A percentile compares a stretch with the other conserved stretches of the same genome.
These are phyloP conservation scores for Nibea albiflora DNA, from an alignment of 2,113 vertebrate genomes.

Conservation along the genomic window DNA sequence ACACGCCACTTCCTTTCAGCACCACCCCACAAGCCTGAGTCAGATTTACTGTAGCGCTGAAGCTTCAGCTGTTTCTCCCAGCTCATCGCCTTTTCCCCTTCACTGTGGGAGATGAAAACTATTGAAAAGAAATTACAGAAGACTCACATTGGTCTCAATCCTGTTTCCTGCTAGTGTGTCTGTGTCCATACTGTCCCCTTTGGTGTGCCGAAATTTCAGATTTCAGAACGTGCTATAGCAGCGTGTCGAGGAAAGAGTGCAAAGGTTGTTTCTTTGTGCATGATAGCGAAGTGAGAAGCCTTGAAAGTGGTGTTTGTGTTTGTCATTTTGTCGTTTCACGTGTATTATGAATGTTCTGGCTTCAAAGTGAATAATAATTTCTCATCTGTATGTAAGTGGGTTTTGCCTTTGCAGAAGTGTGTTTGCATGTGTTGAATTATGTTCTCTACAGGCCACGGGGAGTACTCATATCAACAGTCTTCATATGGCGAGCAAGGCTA, in stretches of 20 bases:
- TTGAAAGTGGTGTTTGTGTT: slow-evolving; percentile 39
- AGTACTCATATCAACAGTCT: slow-evolving; percentile 94
- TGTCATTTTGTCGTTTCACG: slow-evolving; percentile 20
- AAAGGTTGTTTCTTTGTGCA: slow-evolving; percentile 28
- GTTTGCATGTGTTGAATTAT: slow-evolving; percentile 54
- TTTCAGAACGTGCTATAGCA: slow-evolving; percentile 49
- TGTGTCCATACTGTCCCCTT: slow-evolving; percentile 74
- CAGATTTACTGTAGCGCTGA: slow-evolving; percentile 48
- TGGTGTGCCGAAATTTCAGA: slow-evolving; percentile 82
- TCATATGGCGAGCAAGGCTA: slow-evolving; percentile 95
- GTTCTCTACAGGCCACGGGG: slow-evolving; percentile 87
- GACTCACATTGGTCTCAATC: slow-evolving; percentile 36
- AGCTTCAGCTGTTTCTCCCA: slow-evolving; percentile 27
- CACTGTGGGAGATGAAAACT: slow-evolving; percentile 37
- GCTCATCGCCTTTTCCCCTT: slow-evolving; percentile 15
- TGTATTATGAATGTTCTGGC: slow-evolving; percentile 7
- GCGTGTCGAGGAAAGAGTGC: slow-evolving; percentile 26
- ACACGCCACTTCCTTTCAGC: slow-evolving; percentile 35
- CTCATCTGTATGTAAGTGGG: slow-evolving; percentile 7
- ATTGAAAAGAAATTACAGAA: slow-evolving; percentile 8
- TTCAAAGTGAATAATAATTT: slow-evolving; percentile 13
- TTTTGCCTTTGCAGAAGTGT: slow-evolving; percentile 17
- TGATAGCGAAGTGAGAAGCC: slow-evolving; percentile 10
- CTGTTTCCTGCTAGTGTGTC: slow-evolving; percentile 55
- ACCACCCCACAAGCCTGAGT: slow-evolving; percentile 27